Evolutionary conservation across 92 coral and sea anemone species (phyloP).

Genomic region (Heliopora coerulea): DNA sequence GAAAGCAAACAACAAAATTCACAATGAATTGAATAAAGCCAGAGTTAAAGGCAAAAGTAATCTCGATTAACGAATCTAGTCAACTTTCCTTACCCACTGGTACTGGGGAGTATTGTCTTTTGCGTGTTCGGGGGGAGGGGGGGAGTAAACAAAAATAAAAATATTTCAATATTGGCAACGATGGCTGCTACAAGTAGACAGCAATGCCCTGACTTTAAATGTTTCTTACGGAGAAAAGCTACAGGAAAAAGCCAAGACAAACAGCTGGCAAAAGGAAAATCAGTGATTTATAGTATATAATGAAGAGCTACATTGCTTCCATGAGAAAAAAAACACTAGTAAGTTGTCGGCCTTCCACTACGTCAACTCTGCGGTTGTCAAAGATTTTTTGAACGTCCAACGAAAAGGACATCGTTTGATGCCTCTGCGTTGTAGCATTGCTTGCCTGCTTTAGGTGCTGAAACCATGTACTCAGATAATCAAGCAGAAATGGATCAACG

Average conservation of each 20-base stretch:
- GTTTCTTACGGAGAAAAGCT: neutral
- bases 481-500: neutral
- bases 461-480: neutral
- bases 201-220: neutral
- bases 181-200: neutral
- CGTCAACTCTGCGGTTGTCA: neutral
- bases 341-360: neutral
- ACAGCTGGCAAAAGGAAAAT: neutral
- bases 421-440: neutral
- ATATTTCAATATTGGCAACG: neutral
- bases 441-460: neutral
- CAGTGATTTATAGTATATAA: neutral
- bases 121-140: neutral
- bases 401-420: neutral
- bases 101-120: too few relatives aligned
- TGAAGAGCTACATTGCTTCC: neutral
- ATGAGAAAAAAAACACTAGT: neutral
- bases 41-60: too few relatives aligned
- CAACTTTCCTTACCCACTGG: too few relatives aligned
- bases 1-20: too few relatives aligned
- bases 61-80: too few relatives aligned
- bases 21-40: too few relatives aligned
- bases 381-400: neutral
- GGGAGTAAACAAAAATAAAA: neutral
- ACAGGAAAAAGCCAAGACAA: neutral